Evolutionary conservation across 2,888 invertebrate species (phyloP), one percentile per base, ranked within the genome.

Genomic region (Criorhina ranunculi): DNA sequence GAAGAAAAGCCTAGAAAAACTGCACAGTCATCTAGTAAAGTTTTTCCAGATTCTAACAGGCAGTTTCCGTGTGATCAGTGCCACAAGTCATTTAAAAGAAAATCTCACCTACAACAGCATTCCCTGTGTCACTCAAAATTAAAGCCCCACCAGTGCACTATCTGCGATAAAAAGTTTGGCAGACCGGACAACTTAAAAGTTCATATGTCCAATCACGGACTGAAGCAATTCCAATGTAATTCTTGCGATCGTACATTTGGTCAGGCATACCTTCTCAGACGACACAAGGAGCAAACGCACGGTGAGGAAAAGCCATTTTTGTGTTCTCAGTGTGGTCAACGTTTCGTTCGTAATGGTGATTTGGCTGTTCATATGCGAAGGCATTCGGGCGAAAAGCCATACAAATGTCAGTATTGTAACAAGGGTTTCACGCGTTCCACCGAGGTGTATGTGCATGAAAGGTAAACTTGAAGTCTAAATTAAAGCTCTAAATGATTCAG

Each of bases 351-450:
- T 12, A 94, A 94, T 80, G 94, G 94, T 88, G 94, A 94, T 90
- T 89, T 94, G 70, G 92, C 93, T 8, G 93, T 93, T 12, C 94
- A 94, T 86, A 94, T 94, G 94, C 89, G 94, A 11, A 90, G 94
- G 35, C 94, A 94, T 88, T 92, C 93, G 1, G 94, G 94, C 7
- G 93, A 94, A 86, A 94, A 94, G 87, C 94, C 94, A 0, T 94
- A 93, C 88, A 94, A 94, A 88, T 94, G 94, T 87, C 93, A 93
- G 87, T 94, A 91, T 88, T 94, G 94, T 86, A 92, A 92, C 60
- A 94, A 94, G 90, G 94, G 92, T 55, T 94, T 94, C 87, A 94
- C 94, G 5, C 90, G 94, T 35, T 93, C 93, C 11, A 94, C 94
- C 2, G 94, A 94, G 90, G 90, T 94, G 15, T 93, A 93, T 73